Evolutionary conservation across 2,113 vertebrate species (phyloP).

Genomic region (Chiloscyllium plagiosum): DNA sequence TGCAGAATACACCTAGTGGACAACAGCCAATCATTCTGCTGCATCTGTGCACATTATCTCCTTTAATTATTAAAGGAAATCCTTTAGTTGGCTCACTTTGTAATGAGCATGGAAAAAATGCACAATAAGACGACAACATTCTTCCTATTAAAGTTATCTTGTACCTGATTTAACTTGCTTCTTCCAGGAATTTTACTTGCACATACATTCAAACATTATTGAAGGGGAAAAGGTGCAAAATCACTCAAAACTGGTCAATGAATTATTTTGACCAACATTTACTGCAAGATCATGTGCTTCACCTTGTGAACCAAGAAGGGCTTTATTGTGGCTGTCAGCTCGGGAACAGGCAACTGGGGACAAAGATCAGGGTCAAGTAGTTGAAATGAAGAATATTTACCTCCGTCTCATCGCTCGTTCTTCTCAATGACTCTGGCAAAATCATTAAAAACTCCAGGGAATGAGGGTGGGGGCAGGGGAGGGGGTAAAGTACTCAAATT

Average conservation of each 20-base stretch:
- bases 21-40: neutral
- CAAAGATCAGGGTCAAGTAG: too few relatives aligned
- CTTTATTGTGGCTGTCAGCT: too few relatives aligned
- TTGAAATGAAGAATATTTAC: neutral
- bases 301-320: too few relatives aligned
- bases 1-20: neutral
- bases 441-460: neutral
- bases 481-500: neutral
- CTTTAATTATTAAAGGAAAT: neutral
- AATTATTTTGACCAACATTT: too few relatives aligned
- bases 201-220: neutral
- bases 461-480: neutral
- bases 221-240: neutral
- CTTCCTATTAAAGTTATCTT: neutral
- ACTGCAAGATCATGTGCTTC: too few relatives aligned
- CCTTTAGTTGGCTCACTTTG: neutral
- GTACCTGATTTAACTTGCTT: neutral
- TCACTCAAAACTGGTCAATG: neutral
- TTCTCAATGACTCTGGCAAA: too few relatives aligned
- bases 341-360: too few relatives aligned
- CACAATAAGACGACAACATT: neutral
- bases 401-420: too few relatives aligned
- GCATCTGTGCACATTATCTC: neutral
- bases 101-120: neutral
- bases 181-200: neutral